These are phyloP conservation scores for Cariama cristata DNA, from an alignment of 2,113 vertebrate species.

Conservation along the genomic window DNA sequence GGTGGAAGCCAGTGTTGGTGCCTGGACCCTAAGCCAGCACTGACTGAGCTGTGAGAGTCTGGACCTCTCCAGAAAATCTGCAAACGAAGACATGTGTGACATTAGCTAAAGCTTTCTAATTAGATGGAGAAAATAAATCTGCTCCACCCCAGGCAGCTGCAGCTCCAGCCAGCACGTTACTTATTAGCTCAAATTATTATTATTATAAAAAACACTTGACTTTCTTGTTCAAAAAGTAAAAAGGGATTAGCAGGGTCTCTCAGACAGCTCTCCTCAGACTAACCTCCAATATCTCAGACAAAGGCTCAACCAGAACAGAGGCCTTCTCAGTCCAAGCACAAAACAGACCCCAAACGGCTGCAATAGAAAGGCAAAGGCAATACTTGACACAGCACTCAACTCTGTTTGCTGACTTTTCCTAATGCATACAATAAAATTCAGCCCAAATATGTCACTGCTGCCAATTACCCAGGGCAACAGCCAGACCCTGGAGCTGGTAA, in stretches of 20 bases:
- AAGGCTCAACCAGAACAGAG: constrained; percentile 54
- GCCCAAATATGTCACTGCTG: constrained; percentile 57
- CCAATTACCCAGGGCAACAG: constrained; percentile 63
- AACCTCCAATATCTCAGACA: constrained; percentile 62
- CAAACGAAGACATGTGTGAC: constrained; percentile 65
- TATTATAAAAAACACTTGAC: constrained; percentile 74
- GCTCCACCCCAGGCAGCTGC: constrained; percentile 74
- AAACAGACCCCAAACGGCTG: constrained; percentile 52
- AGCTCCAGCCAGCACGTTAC: constrained; percentile 73
- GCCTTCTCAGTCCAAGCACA: constrained; percentile 57
- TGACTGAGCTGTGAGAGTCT: background rate
- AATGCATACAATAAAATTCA: constrained; percentile 58
- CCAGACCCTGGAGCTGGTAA: background rate
- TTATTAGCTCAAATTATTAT: constrained; percentile 82
- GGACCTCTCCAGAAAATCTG: constrained; percentile 38
- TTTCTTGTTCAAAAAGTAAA: constrained; percentile 74
- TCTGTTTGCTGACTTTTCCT: constrained; percentile 69
- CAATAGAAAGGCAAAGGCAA: constrained; percentile 64
- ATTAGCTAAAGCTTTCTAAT: constrained; percentile 73
- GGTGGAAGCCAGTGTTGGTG: background rate
- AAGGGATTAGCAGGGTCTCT: constrained; percentile 73
- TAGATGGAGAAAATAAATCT: constrained; percentile 75
- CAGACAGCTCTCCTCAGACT: constrained; percentile 58
- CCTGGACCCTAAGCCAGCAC: background rate
- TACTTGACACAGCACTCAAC: constrained; percentile 46